Evolutionary conservation across 1,140 invertebrate species (phyloP).

Genomic region (Pseudomyrmex flavicornis): DNA sequence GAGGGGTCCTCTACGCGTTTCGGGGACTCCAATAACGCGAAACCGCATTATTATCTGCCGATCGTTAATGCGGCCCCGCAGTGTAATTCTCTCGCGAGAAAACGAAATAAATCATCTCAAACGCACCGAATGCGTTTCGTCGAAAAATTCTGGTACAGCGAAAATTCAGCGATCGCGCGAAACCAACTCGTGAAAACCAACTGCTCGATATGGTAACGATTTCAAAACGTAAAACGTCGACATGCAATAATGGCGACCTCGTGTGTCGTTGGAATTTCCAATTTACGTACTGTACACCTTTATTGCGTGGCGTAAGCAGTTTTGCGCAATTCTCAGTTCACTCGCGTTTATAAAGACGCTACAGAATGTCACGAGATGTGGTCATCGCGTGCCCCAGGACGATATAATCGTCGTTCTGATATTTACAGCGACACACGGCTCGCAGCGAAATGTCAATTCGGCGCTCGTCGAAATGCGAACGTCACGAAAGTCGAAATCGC

Average conservation of each 20-base stretch:
- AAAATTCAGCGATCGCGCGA: neutral
- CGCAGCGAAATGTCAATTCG: constrained; percentile 54
- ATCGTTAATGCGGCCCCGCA: constrained; percentile 35
- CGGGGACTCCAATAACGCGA: constrained; percentile 38
- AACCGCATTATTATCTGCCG: constrained; percentile 51
- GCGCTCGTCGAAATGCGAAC: constrained; percentile 35
- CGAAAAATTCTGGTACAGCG: constrained; percentile 12
- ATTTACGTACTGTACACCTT: constrained; percentile 23
- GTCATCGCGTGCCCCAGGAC: constrained; percentile 45
- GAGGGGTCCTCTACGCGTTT: constrained; percentile 53
- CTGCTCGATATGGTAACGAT: neutral
- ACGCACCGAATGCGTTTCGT: constrained; percentile 32
- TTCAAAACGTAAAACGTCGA: neutral
- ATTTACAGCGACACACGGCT: constrained; percentile 40
- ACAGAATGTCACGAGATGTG: constrained; percentile 2
- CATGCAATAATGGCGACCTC: constrained; percentile 29
- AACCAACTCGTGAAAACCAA: constrained; percentile 3
- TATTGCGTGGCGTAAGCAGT: constrained; percentile 30
- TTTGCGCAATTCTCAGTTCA: constrained; percentile 15
- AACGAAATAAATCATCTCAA: constrained; percentile 24
- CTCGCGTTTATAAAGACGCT: constrained; percentile 35
- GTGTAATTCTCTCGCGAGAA: constrained; percentile 15
- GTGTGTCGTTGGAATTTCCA: constrained; percentile 40
- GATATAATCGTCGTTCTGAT: constrained; percentile 44
- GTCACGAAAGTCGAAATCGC: constrained; percentile 54